phyloP scores from a whole-genome alignment of 2,113 vertebrate genomes.

The Hucho hucho region DNA sequence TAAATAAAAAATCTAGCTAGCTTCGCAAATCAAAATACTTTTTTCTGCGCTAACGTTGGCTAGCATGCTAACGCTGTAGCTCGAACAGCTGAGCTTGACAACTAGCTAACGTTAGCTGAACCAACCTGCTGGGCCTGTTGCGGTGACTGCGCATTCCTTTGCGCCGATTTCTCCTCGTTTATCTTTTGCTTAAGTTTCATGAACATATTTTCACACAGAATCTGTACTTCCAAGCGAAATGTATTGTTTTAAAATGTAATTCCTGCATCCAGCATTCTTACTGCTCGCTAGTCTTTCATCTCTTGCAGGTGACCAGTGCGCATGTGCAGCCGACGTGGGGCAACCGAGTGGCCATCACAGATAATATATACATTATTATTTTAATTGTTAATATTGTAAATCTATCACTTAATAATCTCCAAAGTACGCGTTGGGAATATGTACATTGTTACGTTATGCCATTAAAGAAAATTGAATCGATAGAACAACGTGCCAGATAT shows the following conservation, averaged over 20 bases:
- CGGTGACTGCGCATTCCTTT: constrained; percentile 76
- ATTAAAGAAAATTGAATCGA: too few species aligned
- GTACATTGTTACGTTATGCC: too few species aligned
- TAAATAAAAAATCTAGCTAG: too few species aligned
- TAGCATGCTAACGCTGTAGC: neutral
- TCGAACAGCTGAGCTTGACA: constrained; percentile 12
- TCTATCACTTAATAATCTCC: too few species aligned
- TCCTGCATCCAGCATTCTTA: constrained; percentile 40
- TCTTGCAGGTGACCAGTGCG: constrained; percentile 74
- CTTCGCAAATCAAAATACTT: neutral
- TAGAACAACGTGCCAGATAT: too few species aligned
- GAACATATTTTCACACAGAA: constrained; percentile 79
- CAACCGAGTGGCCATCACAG: constrained; percentile 13
- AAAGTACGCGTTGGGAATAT: too few species aligned
- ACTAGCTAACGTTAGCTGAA: neutral
- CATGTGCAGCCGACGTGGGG: constrained; percentile 89
- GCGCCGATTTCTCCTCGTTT: constrained; percentile 85
- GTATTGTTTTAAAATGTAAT: constrained; percentile 21
- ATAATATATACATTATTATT: too few species aligned
- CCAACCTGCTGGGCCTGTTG: constrained; percentile 75
- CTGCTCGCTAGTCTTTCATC: constrained; percentile 52
- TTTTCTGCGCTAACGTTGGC: neutral
- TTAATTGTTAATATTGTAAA: too few species aligned
- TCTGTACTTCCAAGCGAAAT: constrained; percentile 12
- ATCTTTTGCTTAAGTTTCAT: constrained; percentile 94